Evolutionary conservation across 2,888 invertebrate species (phyloP), one percentile per base, ranked within the genome.

Genomic region (Morpho helenor): DNA sequence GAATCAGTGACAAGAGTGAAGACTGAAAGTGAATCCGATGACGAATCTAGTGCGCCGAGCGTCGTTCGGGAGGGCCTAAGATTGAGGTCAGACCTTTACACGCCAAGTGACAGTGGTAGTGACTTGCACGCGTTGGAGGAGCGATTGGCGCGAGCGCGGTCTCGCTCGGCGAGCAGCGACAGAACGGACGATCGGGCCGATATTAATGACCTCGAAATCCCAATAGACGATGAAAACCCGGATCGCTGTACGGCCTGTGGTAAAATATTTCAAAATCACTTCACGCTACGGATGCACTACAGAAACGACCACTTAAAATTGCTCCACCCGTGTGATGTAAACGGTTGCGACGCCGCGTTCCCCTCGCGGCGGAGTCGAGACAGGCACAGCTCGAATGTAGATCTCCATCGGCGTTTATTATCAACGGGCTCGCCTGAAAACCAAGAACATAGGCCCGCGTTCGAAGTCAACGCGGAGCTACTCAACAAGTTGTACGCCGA

Each of bases 271-370:
- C 96, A 96, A 80, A 97, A 97, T 84, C 96, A 96, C 81, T 97
- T 97, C 80, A 96, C 95, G 48, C 93, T 97, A 70, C 97, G 97
- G 75, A 96, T 96, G 67, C 97, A 97, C 83, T 97, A 96, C 84
- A 96, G 97, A 86, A 97, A 95, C 83, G 97, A 97, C 54, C 97
- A 97, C 82, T 92, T 97, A 68, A 97, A 97, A 80, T 86, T 97
- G 74, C 95, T 96, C 93, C 97, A 97, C 78, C 95, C 95, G 55
- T 97, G 97, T 85, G 96, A 95, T 69, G 96, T 97, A 43, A 96
- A 95, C 73, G 97, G 97, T 2, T 97, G 97, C 83, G 96, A 96
- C 79, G 97, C 97, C 7, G 95, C 96, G 7, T 97, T 97, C 81
- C 97, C 97, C 43, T 97, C 97, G 42, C 96, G 97, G 77, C 91